phyloP scores from a whole-genome alignment of 1,140 invertebrate genomes.

The Mactra quadrangularis region DNA sequence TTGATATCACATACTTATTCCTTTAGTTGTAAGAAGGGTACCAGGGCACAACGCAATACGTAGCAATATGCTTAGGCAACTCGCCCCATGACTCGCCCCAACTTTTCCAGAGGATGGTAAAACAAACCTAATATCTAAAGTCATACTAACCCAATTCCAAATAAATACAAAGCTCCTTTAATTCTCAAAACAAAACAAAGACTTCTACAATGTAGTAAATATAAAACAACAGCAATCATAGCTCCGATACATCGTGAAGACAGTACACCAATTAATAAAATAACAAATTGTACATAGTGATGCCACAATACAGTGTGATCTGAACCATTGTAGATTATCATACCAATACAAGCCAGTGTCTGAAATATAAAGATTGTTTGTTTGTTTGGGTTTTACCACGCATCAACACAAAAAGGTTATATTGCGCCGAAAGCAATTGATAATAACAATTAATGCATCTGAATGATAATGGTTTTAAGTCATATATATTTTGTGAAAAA shows the following conservation, averaged over 20 bases:
- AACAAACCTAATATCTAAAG: not conserved
- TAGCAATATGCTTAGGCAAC: no score
- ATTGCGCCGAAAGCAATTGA: no score
- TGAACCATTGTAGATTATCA: conserved; percentile 88
- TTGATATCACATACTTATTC: no score
- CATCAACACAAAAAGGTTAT: no score
- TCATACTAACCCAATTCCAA: conserved; percentile 90
- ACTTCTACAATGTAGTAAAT: conserved; percentile 92
- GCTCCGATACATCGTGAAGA: conserved; percentile 93
- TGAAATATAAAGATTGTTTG: conserved; percentile 68
- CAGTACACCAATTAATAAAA: conserved; percentile 90
- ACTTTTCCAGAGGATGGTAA: not conserved
- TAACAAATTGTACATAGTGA: conserved; percentile 89
- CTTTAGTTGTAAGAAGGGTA: no score
- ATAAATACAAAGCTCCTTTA: conserved; percentile 88
- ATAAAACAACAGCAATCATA: conserved; percentile 90
- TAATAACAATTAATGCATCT: no score
- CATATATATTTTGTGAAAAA: no score
- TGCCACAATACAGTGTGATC: conserved; percentile 84
- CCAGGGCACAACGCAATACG: no score
- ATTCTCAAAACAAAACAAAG: conserved; percentile 91
- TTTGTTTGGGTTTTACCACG: no score
- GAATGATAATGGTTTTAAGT: no score
- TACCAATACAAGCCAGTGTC: conserved; percentile 88
- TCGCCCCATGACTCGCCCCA: no score